These are phyloP conservation scores for Folsomia candida DNA, from an alignment of 2,888 invertebrate species.

Conservation along the genomic window DNA sequence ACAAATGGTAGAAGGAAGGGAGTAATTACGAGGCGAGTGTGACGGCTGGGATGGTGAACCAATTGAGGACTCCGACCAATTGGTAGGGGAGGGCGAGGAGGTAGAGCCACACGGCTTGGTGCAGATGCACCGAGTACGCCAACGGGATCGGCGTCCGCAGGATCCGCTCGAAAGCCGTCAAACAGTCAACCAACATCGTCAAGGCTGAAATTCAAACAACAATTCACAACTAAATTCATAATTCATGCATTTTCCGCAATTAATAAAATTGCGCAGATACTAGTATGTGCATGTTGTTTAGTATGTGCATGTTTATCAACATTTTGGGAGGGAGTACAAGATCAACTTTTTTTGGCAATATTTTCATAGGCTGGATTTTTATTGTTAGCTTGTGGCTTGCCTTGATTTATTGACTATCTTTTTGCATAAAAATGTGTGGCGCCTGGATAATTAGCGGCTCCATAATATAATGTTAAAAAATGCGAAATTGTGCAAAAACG, in stretches of 20 bases:
- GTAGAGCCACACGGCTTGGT: constrained; percentile 40
- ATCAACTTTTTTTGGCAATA: too few relatives aligned
- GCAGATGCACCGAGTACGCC: constrained; percentile 46
- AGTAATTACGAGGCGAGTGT: constrained; percentile 34
- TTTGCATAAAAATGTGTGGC: too few relatives aligned
- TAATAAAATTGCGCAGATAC: neutral
- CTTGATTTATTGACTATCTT: too few relatives aligned
- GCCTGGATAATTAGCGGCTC: too few relatives aligned
- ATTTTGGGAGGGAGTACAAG: too few relatives aligned
- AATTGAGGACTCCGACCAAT: constrained; percentile 29
- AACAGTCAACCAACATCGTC: constrained; percentile 39
- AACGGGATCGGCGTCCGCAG: constrained; percentile 46
- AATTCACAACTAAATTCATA: neutral
- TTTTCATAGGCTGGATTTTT: too few relatives aligned
- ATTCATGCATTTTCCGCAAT: neutral
- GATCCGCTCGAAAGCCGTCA: constrained; percentile 45
- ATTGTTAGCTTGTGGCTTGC: too few relatives aligned
- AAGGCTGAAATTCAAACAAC: constrained; percentile 23
- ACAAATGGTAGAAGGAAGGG: constrained; percentile 32
- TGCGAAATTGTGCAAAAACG: too few relatives aligned
- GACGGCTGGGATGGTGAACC: constrained; percentile 44
- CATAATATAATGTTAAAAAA: too few relatives aligned
- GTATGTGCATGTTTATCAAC: too few relatives aligned
- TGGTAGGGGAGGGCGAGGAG: constrained; percentile 31
- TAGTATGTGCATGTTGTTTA: too few relatives aligned